Conservation (phyloP, 2,113 vertebrate species). For the Xenopus borealis region DNA sequence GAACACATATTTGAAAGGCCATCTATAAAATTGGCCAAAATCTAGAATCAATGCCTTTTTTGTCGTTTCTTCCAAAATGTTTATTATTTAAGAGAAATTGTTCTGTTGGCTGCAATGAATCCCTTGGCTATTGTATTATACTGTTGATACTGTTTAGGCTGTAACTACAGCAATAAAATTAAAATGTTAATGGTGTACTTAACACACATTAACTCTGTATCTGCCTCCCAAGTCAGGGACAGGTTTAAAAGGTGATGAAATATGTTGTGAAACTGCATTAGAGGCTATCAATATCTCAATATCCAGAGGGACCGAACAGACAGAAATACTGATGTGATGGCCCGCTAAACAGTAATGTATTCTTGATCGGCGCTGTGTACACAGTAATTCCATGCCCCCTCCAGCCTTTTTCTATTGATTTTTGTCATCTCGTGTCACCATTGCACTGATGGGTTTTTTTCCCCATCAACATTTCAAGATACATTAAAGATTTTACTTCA, state of each 20-base stretch:
- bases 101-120: not conserved
- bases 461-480: conserved; percentile 40
- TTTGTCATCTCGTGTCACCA: conserved; percentile 43
- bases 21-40: too few species aligned
- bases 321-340: conserved; percentile 43
- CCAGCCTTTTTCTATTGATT: conserved; percentile 40
- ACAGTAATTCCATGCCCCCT: conserved; percentile 28
- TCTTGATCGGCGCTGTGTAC: conserved; percentile 39
- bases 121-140: not conserved
- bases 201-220: conserved; percentile 25
- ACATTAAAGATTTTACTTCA: conserved; percentile 45
- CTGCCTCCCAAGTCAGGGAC: conserved; percentile 5
- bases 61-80: too few species aligned
- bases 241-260: conserved; percentile 21
- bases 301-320: conserved; percentile 36
- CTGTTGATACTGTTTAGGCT: not conserved
- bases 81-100: too few species aligned
- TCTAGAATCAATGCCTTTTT: too few species aligned
- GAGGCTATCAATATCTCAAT: conserved; percentile 33
- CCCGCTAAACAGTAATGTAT: conserved; percentile 40
- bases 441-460: conserved; percentile 36
- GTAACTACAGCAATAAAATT: conserved; percentile 14
- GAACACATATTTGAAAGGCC: too few species aligned
- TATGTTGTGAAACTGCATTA: conserved; percentile 45
- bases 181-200: conserved; percentile 26